Percentiles rank a stretch among this genome's conserved stretches.
Conservation (phyloP, 2,113 vertebrate species). For the Capricornis sumatraensis region DNA sequence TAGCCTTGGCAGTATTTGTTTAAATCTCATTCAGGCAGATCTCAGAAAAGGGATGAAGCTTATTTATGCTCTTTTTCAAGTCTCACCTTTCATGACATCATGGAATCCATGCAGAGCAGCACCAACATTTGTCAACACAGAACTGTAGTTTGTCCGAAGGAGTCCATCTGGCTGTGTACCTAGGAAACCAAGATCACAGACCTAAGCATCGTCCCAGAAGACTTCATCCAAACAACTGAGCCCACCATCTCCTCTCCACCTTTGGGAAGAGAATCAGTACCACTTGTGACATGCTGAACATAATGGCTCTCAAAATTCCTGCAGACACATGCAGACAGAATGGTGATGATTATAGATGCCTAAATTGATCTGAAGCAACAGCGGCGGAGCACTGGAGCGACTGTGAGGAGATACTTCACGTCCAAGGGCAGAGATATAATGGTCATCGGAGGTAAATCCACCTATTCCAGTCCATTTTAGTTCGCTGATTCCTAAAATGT, state of each 20-base stretch:
- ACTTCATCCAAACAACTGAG: not conserved
- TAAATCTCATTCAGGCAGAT: not conserved
- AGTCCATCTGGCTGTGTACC: slow-evolving; percentile 87
- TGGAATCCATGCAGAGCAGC: slow-evolving; percentile 91
- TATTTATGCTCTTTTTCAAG: not conserved
- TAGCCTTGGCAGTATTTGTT: not conserved
- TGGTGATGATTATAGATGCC: not conserved
- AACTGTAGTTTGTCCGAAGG: slow-evolving; percentile 88
- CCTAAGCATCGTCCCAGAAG: not conserved
- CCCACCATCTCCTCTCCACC: not conserved
- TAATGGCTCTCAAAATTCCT: not conserved
- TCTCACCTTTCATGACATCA: slow-evolving; percentile 91
- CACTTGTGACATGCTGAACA: not conserved
- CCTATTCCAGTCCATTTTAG: not conserved
- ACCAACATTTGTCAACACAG: slow-evolving; percentile 91
- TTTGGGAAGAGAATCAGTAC: not conserved
- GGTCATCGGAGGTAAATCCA: not conserved
- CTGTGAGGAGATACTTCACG: not conserved
- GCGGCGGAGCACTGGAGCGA: not conserved
- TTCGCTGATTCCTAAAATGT: not conserved
- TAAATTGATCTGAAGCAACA: not conserved
- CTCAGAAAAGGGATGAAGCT: not conserved
- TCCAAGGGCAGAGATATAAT: not conserved
- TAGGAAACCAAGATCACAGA: slow-evolving; percentile 60
- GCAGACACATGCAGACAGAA: not conserved